Percentiles rank a stretch among this genome's conserved stretches.
These are phyloP conservation scores for Siniperca obscura DNA, from an alignment of 2,797 vertebrate species.

Conservation along the genomic window DNA sequence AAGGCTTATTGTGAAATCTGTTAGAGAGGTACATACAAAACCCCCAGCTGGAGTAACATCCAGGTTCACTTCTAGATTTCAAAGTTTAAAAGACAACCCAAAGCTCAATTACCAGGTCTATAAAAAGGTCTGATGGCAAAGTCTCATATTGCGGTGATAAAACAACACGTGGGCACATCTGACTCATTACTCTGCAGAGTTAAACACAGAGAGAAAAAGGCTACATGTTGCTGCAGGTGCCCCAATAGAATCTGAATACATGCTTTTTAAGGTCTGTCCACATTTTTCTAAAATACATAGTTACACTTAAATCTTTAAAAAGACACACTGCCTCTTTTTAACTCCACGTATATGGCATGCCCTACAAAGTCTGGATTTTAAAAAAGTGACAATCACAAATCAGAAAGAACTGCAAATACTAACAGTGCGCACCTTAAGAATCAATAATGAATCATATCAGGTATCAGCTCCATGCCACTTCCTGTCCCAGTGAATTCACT, in stretches of 20 bases:
- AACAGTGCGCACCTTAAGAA: not conserved
- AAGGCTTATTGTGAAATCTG: not conserved
- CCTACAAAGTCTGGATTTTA: not conserved
- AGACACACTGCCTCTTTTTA: not conserved
- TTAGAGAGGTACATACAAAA: not conserved
- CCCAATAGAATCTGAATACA: not conserved
- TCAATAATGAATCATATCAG: not conserved
- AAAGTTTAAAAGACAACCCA: slow-evolving; percentile 10
- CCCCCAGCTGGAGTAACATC: not conserved
- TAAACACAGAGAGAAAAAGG: not conserved
- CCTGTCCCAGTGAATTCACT: slow-evolving; percentile 4
- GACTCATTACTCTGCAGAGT: slow-evolving; percentile 3
- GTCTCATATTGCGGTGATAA: slow-evolving; percentile 10
- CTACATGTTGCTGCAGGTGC: slow-evolving; percentile 18
- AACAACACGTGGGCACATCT: slow-evolving; percentile 39
- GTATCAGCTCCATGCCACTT: not conserved
- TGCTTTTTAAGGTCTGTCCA: not conserved
- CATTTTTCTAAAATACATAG: not conserved
- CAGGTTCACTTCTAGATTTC: not conserved
- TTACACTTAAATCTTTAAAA: not conserved
- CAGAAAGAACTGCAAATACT: not conserved
- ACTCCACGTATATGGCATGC: not conserved
- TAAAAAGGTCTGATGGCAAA: slow-evolving; percentile 21
- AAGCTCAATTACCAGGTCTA: slow-evolving; percentile 31
- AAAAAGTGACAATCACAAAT: not conserved